Conservation (phyloP, 2,888 invertebrate species). For the Platypus cylindrus region DNA sequence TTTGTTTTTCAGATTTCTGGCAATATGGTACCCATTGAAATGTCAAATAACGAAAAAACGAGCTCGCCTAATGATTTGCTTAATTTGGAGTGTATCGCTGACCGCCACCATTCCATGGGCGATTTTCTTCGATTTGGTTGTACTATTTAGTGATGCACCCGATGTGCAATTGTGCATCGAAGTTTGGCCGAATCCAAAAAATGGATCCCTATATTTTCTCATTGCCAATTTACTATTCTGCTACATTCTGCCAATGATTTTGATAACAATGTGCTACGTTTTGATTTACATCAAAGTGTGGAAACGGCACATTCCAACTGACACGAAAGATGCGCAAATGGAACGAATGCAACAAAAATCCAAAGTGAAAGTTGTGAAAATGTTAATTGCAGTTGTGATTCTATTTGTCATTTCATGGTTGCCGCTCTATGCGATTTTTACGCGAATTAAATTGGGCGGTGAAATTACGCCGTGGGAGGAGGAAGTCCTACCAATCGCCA, state of each 20-base stretch:
- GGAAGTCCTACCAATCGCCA: conserved; percentile 64
- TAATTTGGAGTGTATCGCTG: conserved; percentile 82
- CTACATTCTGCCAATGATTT: conserved; percentile 80
- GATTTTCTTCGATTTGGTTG: conserved; percentile 72
- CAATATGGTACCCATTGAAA: conserved; percentile 90
- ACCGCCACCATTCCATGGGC: conserved; percentile 83
- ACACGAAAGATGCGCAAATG: conserved; percentile 83
- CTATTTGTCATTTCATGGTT: conserved; percentile 90
- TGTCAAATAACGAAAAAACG: conserved; percentile 82
- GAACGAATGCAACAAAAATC: conserved; percentile 88
- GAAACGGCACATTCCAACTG: conserved; percentile 77
- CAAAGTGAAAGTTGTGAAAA: conserved; percentile 88
- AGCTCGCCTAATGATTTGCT: conserved; percentile 74
- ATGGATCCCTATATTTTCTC: conserved; percentile 76
- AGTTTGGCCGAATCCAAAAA: conserved; percentile 74
- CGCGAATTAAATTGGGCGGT: conserved; percentile 72
- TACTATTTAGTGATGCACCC: conserved; percentile 60
- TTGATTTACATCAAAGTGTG: conserved; percentile 83
- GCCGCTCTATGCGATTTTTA: conserved; percentile 80
- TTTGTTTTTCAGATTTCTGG: conserved; percentile 74
- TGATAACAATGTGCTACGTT: conserved; percentile 84
- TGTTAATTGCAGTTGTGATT: conserved; percentile 85
- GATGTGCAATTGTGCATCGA: conserved; percentile 67
- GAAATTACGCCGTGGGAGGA: conserved; percentile 65
- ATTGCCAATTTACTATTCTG: conserved; percentile 80